These are phyloP conservation scores for Falco novaeseelandiae DNA, from an alignment of 2,797 vertebrate genomes.

Conservation along the genomic window DNA sequence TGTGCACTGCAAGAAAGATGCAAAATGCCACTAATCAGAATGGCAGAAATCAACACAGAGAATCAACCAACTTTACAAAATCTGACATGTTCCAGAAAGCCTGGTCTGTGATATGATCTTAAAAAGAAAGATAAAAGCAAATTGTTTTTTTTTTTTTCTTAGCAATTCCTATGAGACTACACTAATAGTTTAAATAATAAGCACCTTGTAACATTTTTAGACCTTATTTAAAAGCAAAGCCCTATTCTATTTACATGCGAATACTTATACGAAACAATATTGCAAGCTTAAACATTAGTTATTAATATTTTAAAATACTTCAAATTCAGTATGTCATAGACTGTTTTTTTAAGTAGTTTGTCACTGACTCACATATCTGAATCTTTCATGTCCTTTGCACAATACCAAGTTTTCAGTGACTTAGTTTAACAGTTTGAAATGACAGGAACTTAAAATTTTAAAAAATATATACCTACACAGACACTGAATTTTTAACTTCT, in stretches of 20 bases:
- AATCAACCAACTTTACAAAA: neutral
- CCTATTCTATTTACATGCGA: neutral
- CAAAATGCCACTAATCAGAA: neutral
- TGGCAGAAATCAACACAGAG: neutral
- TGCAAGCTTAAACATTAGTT: neutral
- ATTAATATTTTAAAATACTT: neutral
- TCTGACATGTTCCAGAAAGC: neutral
- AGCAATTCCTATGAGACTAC: neutral
- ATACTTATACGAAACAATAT: neutral
- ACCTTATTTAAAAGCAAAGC: neutral
- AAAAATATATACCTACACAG: neutral
- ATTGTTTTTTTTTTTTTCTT: neutral
- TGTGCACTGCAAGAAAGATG: neutral
- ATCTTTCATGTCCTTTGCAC: neutral
- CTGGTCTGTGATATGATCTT: neutral
- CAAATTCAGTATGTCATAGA: neutral
- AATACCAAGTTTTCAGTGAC: neutral
- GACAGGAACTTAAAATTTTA: neutral
- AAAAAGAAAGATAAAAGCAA: neutral
- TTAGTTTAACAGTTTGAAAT: slow-evolving; percentile 26
- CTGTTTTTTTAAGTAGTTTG: neutral
- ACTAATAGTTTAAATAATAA: neutral
- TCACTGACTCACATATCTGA: neutral
- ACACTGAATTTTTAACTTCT: slow-evolving; percentile 12
- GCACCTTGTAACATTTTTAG: neutral